Conservation (phyloP, 2,888 invertebrate genomes). For the Zaprionus obscuricornis region DNA sequence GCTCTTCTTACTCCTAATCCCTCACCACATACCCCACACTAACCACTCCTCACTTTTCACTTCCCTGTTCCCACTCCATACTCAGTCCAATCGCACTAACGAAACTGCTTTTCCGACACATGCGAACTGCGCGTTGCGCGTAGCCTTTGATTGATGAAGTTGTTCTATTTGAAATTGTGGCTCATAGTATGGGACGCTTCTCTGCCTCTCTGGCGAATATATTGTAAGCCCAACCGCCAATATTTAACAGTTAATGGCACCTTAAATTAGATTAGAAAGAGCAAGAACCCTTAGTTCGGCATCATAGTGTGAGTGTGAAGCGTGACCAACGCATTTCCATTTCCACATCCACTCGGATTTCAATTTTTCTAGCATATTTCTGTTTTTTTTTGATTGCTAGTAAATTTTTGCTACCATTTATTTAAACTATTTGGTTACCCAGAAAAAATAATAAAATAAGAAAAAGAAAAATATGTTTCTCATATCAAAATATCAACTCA, state of each 20-base stretch:
- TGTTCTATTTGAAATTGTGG: slow-evolving; percentile 21
- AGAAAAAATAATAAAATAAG: too few species aligned
- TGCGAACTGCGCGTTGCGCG: slow-evolving; percentile 43
- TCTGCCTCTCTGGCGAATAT: not conserved
- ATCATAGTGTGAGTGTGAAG: slow-evolving; percentile 27
- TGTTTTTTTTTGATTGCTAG: too few species aligned
- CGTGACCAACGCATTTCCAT: slow-evolving; percentile 70
- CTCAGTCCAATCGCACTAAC: too few species aligned
- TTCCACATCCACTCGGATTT: slow-evolving; percentile 46
- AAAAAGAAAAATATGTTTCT: too few species aligned
- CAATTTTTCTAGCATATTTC: slow-evolving; percentile 59
- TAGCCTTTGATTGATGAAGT: slow-evolving; percentile 71
- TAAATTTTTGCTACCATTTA: slow-evolving; percentile 53
- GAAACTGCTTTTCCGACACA: slow-evolving; percentile 15
- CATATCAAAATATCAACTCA: slow-evolving; percentile 66
- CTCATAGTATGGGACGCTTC: not conserved
- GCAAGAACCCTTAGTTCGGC: not conserved
- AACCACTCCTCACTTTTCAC: not conserved
- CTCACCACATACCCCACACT: slow-evolving; percentile 13
- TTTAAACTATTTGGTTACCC: slow-evolving; percentile 64
- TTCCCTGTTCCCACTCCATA: not conserved
- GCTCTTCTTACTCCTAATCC: too few species aligned
- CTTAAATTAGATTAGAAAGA: slow-evolving; percentile 73
- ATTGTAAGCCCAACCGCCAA: slow-evolving; percentile 29
- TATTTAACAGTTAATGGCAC: slow-evolving; percentile 78